Percentiles rank a stretch among this genome's conserved stretches.
Evolutionary conservation across 2,797 vertebrate species (phyloP).

Genomic region (Sebastes hopkinsi): DNA sequence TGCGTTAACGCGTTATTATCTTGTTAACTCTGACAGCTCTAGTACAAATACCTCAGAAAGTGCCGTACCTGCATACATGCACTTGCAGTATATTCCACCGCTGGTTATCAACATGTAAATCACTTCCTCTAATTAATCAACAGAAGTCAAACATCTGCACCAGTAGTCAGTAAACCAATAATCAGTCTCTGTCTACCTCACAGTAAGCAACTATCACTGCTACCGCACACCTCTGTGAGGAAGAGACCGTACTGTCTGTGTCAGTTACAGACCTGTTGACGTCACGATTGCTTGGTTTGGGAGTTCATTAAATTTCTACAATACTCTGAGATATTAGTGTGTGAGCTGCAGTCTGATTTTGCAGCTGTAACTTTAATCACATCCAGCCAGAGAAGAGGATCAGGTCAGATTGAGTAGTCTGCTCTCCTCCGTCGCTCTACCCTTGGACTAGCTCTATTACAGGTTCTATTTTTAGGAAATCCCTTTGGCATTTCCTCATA

Average conservation of each 20-base stretch:
- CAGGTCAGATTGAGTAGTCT: constrained; percentile 11
- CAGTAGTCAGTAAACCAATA: neutral
- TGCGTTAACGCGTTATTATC: no score
- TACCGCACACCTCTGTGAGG: neutral
- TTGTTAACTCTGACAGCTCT: no score
- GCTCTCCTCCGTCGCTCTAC: constrained; percentile 2
- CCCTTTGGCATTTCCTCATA: constrained; percentile 29
- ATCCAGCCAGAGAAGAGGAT: constrained; percentile 28
- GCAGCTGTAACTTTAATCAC: constrained; percentile 38
- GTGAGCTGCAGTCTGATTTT: neutral
- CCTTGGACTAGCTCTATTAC: constrained; percentile 20
- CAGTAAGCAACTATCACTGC: neutral
- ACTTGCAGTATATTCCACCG: neutral
- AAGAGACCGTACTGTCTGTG: neutral
- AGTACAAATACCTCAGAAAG: neutral
- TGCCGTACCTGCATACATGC: neutral
- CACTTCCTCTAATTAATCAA: no score
- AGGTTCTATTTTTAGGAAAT: constrained; percentile 59
- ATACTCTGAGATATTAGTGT: neutral
- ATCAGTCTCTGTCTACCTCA: neutral
- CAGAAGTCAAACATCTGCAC: neutral
- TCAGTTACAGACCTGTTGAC: neutral
- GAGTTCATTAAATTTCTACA: neutral
- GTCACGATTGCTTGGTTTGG: neutral
- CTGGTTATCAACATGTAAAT: neutral